phyloP scores from a whole-genome alignment of 2,797 vertebrate genomes.

The Rousettus madagascariensis region DNA sequence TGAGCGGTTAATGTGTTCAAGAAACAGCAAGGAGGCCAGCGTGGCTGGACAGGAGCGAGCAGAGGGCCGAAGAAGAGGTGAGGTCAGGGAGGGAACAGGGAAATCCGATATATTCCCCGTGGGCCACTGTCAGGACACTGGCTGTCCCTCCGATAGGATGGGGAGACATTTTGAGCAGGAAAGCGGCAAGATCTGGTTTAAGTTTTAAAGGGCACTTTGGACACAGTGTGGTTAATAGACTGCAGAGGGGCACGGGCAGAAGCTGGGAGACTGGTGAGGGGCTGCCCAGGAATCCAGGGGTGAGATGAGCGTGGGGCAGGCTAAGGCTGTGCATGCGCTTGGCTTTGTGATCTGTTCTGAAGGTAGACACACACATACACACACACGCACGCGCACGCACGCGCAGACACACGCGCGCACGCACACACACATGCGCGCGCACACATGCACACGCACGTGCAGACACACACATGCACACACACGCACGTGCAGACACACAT shows the following conservation, averaged over 20 bases:
- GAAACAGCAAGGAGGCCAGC: neutral
- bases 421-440: no score
- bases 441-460: no score
- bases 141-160: no score
- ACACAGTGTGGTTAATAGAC: no score
- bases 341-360: neutral
- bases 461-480: no score
- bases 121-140: neutral
- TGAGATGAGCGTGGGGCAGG: accelerated
- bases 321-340: neutral
- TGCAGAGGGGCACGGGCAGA: accelerated
- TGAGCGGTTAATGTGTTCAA: accelerated
- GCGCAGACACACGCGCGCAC: no score
- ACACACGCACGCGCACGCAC: neutral
- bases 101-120: accelerated
- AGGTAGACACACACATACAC: neutral
- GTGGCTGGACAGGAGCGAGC: neutral
- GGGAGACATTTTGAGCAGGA: neutral
- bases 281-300: neutral
- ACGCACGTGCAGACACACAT: no score
- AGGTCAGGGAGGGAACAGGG: neutral
- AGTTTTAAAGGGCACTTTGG: neutral
- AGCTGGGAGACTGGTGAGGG: neutral
- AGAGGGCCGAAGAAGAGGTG: neutral
- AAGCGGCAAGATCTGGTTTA: no score